A percentile compares a stretch with the other conserved stretches of the same genome.
Evolutionary conservation across 2,888 invertebrate genomes (phyloP).

Genomic region (Eupithecia subumbrata): DNA sequence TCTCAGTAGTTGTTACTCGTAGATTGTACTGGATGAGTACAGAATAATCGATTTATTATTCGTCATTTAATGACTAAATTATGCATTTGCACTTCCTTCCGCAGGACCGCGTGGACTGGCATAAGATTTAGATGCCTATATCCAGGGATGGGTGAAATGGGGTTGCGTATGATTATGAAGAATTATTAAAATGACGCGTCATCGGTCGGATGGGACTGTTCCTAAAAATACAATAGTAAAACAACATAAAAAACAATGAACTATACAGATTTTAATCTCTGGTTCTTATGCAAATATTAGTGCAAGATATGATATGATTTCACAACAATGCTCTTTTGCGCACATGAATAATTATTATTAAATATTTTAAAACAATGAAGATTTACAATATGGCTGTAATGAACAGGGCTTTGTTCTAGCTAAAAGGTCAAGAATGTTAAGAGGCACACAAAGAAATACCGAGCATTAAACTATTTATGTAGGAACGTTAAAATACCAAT

Average conservation of each 20-base stretch:
- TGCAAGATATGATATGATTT: background rate
- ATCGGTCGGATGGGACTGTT: background rate
- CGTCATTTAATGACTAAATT: background rate
- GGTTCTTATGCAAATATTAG: background rate
- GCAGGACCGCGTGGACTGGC: background rate
- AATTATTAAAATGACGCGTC: background rate
- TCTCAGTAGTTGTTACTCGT: background rate
- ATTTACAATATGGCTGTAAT: constrained; percentile 12
- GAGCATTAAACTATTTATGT: background rate
- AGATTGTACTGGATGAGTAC: background rate
- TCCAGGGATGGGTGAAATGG: no score
- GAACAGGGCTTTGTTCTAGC: constrained; percentile 27
- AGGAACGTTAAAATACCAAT: background rate
- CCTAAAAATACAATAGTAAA: background rate
- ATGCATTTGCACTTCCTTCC: no score
- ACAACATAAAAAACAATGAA: background rate
- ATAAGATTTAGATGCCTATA: no score
- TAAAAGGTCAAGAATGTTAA: constrained; percentile 31
- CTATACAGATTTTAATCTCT: background rate
- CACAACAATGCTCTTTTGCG: background rate
- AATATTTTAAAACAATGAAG: constrained; percentile 1
- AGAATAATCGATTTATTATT: background rate
- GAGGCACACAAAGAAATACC: background rate
- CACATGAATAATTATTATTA: constrained; percentile 3
- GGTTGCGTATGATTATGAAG: background rate